Conservation (phyloP, 1,140 invertebrate species). For the Drosophila seguyi region DNA sequence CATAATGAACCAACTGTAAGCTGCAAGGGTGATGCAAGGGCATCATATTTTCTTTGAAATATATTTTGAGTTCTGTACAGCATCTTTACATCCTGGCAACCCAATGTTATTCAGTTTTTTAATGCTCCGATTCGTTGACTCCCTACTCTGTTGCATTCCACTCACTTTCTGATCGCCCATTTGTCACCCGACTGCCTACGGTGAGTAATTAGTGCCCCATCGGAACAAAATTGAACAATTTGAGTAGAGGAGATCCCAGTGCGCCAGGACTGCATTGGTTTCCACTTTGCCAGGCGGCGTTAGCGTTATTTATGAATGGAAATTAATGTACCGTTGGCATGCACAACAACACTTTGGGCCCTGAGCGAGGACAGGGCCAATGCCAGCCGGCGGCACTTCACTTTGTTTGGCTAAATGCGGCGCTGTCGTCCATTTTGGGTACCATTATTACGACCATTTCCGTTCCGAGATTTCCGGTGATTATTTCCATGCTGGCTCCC, state of each 20-base stretch:
- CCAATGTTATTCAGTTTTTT: neutral
- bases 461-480: constrained; percentile 79
- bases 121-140: neutral
- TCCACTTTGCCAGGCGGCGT: constrained; percentile 49
- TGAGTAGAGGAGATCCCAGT: constrained; percentile 2
- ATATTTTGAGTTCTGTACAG: neutral
- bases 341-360: constrained; percentile 67
- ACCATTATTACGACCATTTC: constrained; percentile 78
- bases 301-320: constrained; percentile 70
- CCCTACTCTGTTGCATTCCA: neutral
- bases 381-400: constrained; percentile 43
- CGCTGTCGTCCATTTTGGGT: constrained; percentile 69
- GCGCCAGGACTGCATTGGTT: constrained; percentile 66
- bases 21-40: no score
- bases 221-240: constrained; percentile 19
- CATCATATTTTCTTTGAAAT: no score
- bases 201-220: constrained; percentile 32
- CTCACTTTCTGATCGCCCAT: constrained; percentile 4
- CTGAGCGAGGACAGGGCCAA: constrained; percentile 23
- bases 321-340: constrained; percentile 80
- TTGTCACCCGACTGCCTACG: constrained; percentile 22
- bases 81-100: neutral
- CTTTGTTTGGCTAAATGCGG: constrained; percentile 75
- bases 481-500: constrained; percentile 65
- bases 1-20: no score